Evolutionary conservation across 2,888 invertebrate genomes (phyloP), one percentile per base, ranked within the genome.

Genomic region (Sialis lutaria): DNA sequence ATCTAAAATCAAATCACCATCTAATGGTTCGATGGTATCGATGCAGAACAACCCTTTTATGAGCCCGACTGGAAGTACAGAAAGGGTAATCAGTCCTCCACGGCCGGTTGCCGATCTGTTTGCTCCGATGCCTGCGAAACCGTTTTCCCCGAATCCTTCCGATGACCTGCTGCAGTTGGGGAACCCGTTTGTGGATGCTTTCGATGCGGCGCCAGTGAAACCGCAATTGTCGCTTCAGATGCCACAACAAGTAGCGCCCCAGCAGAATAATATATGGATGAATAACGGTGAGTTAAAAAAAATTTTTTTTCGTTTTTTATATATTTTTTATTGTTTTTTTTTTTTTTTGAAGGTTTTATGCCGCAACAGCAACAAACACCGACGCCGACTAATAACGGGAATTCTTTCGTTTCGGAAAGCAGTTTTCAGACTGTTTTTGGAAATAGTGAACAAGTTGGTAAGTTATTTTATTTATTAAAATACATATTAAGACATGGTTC

Each of bases 351-450:
- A 22, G 22, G 22, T 40, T 50, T 45, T 48, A 37, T 34, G 42
- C 33, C 50, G 35, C 44, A 32, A 47, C 46, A 34, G 10, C 44
- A 43, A 9, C 42, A 31, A 35, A 13, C 8, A 22, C 12, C 35
- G n/a, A 22, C 9, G n/a, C n/a, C 30, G 8, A 33, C 32, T 8
- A 49, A 52, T 37, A 40, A 33, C 31, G 33, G 52, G 50, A 57
- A 66, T 58, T 67, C 75, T 58, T 86, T 86, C 72, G 85, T 88
- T 63, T 79, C 85, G 61, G 89, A 89, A 65, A 85, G 82, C 68
- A 83, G 80, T 72, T 89, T 89, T 72, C 80, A 82, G 60, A 82
- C 86, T 59, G 88, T 88, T 57, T 90, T 90, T 70, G 88, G 86
- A 67, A 79, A 75, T 68, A 68, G 75, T 60, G 82, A 82, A 64